Evolutionary conservation across 2,797 vertebrate genomes (phyloP), one percentile per base, ranked within the genome.

Genomic region (Enteromius viviparus): DNA sequence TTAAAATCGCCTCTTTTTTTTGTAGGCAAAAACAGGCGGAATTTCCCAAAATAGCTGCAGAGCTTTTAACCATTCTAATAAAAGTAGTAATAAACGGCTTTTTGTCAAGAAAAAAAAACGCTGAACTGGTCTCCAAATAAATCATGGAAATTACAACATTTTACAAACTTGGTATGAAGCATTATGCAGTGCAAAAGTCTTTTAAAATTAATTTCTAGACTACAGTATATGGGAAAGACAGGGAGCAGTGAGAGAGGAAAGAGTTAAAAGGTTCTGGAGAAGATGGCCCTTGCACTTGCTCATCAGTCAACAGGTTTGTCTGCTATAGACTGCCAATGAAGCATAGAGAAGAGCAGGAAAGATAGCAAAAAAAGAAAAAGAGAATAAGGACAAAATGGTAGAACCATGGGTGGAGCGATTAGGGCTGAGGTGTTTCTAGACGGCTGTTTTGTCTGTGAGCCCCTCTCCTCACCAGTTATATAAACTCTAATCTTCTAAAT

Each of bases 221-320:
- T 69, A 68, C 6, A 29, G 58, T 40, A 42, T 42, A 64, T n/a
- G n/a, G n/a, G n/a, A n/a, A n/a, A n/a, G n/a, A n/a, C n/a, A n/a
- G n/a, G n/a, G n/a, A n/a, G 5, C 51, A 32, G 10, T 71, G 11
- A 60, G 80, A 65, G 45, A 66, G 21, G 69, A 88, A 89, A 78
- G 81, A 82, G 85, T 85, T 87, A 84, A 87, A 70, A 58, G 15
- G 11, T 14, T 53, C 17, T 74, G 47, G 21, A 64, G 47, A 78
- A 49, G 42, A 81, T 70, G 53, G 29, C 29, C 42, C 72, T 60
- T n/a, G n/a, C 37, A 42, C 55, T 71, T 60, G 80, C 81, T 91
- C 87, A 66, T 91, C 92, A 88, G 64, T 90, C 91, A 91, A 66
- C 88, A 62, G 74, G 75, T 11, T 64, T 32, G 40, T 85, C 83